phyloP scores from a whole-genome alignment of 2,888 invertebrate species.

The Melanostoma mellinum region DNA sequence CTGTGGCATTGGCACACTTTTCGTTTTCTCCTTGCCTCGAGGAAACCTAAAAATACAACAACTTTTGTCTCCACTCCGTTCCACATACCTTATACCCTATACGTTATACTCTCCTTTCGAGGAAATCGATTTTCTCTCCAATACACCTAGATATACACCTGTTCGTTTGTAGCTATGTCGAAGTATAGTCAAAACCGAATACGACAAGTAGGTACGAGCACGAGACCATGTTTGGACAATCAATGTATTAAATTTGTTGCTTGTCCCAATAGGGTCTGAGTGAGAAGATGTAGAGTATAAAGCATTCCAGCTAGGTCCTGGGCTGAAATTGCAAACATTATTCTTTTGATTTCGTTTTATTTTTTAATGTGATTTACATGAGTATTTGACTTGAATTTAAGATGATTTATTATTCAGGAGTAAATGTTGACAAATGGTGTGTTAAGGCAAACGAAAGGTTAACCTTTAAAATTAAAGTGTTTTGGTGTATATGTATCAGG shows the following conservation, averaged over 20 bases:
- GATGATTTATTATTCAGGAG: conserved; percentile 61
- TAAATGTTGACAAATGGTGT: conserved; percentile 58
- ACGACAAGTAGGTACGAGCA: neutral
- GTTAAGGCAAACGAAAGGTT: conserved; percentile 35
- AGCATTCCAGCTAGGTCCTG: neutral
- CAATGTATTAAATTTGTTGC: conserved; percentile 58
- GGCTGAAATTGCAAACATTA: conserved; percentile 19
- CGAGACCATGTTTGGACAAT: conserved; percentile 55
- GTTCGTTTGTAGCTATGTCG: conserved; percentile 11
- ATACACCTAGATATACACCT: neutral
- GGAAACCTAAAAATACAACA: conserved; percentile 63
- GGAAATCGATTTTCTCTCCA: conserved; percentile 57
- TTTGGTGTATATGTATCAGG: no score
- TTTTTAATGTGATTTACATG: conserved; percentile 54
- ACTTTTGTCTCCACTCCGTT: conserved; percentile 17
- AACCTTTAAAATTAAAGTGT: conserved; percentile 18
- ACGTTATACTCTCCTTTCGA: neutral
- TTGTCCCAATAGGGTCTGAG: conserved; percentile 11
- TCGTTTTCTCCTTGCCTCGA: conserved; percentile 20
- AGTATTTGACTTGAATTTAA: conserved; percentile 54
- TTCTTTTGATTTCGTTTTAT: conserved; percentile 17
- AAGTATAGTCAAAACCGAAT: conserved; percentile 55
- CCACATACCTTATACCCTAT: neutral
- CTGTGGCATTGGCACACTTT: conserved; percentile 51
- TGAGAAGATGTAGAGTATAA: neutral